phyloP scores from a whole-genome alignment of 2,113 vertebrate genomes.

The Protobothrops flavoviridis region DNA sequence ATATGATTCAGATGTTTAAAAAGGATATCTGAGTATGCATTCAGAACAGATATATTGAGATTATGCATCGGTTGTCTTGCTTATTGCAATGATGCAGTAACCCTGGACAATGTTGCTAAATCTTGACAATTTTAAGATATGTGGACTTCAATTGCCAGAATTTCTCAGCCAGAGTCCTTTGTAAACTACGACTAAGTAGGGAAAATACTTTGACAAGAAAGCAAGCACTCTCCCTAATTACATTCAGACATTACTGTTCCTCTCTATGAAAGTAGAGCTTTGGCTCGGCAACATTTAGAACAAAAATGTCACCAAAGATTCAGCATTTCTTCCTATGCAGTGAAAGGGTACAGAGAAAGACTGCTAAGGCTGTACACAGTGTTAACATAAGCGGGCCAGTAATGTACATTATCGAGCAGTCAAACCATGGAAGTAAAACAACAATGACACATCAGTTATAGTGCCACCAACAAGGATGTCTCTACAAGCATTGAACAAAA shows the following conservation, averaged over 20 bases:
- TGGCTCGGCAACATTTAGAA: neutral
- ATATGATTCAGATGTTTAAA: neutral
- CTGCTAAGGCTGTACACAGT: neutral
- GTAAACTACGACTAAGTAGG: neutral
- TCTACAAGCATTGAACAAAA: neutral
- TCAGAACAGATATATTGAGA: neutral
- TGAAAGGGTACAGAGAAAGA: neutral
- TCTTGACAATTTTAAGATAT: neutral
- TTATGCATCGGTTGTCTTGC: neutral
- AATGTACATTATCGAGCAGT: neutral
- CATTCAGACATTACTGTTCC: neutral
- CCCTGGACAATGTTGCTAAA: neutral
- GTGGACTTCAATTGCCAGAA: neutral
- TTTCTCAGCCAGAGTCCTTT: neutral
- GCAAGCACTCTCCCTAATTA: neutral
- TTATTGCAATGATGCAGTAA: neutral
- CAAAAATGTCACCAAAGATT: neutral
- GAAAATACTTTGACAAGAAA: neutral
- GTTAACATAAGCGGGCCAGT: neutral
- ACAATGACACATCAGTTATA: neutral
- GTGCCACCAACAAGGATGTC: neutral
- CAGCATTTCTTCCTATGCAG: neutral
- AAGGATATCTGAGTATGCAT: neutral
- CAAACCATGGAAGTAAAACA: neutral
- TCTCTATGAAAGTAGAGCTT: neutral